Evolutionary conservation across 2,888 invertebrate genomes (phyloP), one percentile per base, ranked within the genome.

Genomic region (Drosophila algonquin): DNA sequence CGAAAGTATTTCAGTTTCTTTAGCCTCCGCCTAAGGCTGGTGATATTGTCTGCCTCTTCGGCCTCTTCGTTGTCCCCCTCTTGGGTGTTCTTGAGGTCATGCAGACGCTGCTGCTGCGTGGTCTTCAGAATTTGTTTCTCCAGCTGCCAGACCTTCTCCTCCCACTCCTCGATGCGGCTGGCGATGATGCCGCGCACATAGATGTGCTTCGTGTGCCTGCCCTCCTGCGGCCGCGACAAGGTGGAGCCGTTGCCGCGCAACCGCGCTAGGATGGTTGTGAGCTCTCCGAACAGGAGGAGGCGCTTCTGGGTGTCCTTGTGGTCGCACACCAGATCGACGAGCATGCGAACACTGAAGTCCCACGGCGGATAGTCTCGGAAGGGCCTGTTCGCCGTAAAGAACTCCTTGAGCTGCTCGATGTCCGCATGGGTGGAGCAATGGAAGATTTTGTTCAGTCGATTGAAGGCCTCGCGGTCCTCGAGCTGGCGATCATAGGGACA

Each of bases 161-260:
- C 76, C 90, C 89, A 90, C 4, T 81, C 61, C 6, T 90, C 90
- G 3, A 90, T 75, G 21, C 58, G 45, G 4, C 76, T 76, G 4
- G 50, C 54, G 9, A 90, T 70, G 10, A 85, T 57, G 3, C 90
- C 90, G 0, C 88, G 82, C n/a, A 90, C 85, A 64, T 73, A 87
- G 3, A 90, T 61, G 1, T 75, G 64, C 8, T 77, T 58, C 0
- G 81, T 56, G 6, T 61, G 64, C 2, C 63, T 45, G 10, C 79
- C 76, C 16, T 89, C 73, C 3, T 55, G n/a, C 30, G 79, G 51
- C 3, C 75, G 75, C 0, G n/a, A 3, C 5, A 61, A 63, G 1
- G 51, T 35, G 10, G 79, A 70, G 4, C 18, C 27, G 1, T 12
- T 0, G 24, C 61, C 67, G 3, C 81, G 55, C 1, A 73, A 8